Evolutionary conservation across 2,888 invertebrate genomes (phyloP).

Genomic region (Embidobia sp.): DNA sequence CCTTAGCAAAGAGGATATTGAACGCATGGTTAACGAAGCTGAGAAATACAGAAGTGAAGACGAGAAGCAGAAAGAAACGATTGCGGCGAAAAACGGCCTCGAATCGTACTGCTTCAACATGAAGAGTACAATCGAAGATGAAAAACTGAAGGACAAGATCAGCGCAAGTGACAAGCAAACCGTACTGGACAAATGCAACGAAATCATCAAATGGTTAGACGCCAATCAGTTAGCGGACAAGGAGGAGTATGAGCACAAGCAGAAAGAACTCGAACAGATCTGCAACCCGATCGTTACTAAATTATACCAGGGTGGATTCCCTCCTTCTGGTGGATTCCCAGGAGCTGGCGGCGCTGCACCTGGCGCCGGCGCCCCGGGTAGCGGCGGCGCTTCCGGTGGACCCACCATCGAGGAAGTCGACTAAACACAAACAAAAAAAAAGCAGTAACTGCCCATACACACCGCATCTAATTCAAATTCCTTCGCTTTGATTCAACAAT

Average conservation of each 20-base stretch:
- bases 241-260: constrained; percentile 85
- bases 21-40: constrained; percentile 84
- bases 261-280: constrained; percentile 85
- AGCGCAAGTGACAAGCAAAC: constrained; percentile 83
- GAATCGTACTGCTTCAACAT: constrained; percentile 87
- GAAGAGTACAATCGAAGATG: constrained; percentile 96
- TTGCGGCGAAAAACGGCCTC: constrained; percentile 82
- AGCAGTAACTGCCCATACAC: too few relatives aligned
- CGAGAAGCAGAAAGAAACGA: constrained; percentile 82
- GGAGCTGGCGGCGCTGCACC: constrained; percentile 82
- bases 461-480: too few relatives aligned
- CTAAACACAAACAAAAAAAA: constrained; percentile 79
- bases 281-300: constrained; percentile 73
- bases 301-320: constrained; percentile 74
- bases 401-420: constrained; percentile 96
- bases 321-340: constrained; percentile 79
- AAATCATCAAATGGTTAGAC: constrained; percentile 84
- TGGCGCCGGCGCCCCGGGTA: constrained; percentile 69
- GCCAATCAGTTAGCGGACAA: constrained; percentile 85
- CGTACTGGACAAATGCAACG: constrained; percentile 83
- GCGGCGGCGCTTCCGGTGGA: constrained; percentile 83
- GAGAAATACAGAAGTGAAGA: constrained; percentile 83
- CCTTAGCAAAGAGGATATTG: constrained; percentile 86
- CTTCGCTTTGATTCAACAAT: too few relatives aligned
- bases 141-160: constrained; percentile 88